Evolutionary conservation across 2,888 invertebrate species (phyloP).

Genomic region (Psylliodes chrysocephalus): DNA sequence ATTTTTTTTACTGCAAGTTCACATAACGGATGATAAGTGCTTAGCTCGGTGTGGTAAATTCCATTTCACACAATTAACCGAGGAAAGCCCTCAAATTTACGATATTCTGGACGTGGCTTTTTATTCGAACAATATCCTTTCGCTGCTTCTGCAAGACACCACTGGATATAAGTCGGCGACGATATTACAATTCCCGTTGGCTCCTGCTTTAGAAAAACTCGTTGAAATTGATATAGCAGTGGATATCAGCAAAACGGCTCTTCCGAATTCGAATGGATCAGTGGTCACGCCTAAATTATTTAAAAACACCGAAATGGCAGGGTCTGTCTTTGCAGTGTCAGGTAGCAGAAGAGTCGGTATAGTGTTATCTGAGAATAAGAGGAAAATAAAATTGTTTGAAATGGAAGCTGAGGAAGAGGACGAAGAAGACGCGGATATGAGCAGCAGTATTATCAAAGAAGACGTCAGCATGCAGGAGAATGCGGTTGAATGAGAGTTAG

Average conservation of each 20-base stretch:
- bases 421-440: constrained; percentile 77
- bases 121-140: constrained; percentile 77
- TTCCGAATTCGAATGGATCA: constrained; percentile 67
- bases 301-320: constrained; percentile 74
- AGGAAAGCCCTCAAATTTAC: constrained; percentile 58
- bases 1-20: constrained; percentile 67
- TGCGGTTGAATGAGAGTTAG: constrained; percentile 2
- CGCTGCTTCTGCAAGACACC: constrained; percentile 73
- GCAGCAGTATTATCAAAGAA: constrained; percentile 50
- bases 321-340: constrained; percentile 81
- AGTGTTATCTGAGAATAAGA: constrained; percentile 80
- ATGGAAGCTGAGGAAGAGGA: constrained; percentile 94
- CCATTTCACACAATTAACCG: constrained; percentile 64
- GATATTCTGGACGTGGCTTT: constrained; percentile 78
- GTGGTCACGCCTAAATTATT: constrained; percentile 67
- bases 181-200: constrained; percentile 54
- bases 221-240: constrained; percentile 44
- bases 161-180: constrained; percentile 54
- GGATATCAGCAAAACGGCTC: constrained; percentile 56
- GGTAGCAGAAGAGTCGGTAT: constrained; percentile 87
- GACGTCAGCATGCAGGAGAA: constrained; percentile 48
- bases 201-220: constrained; percentile 57
- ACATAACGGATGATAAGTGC: constrained; percentile 57
- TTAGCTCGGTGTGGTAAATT: constrained; percentile 67
- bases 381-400: constrained; percentile 87